Conservation (phyloP, 2,797 vertebrate species). For the Lates japonicus region DNA sequence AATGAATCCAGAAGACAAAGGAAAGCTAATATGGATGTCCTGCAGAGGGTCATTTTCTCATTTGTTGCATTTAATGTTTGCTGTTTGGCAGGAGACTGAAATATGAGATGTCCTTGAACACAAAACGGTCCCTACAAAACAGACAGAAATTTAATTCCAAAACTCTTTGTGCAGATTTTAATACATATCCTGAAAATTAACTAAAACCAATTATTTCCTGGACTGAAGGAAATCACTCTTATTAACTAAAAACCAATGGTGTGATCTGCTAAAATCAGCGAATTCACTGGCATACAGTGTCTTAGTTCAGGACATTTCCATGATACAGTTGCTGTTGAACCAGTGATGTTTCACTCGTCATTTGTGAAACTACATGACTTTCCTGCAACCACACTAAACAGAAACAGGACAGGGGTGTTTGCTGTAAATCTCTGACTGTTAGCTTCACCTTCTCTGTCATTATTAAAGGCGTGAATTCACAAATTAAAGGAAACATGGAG, state of each 20-base stretch:
- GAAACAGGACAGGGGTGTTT: neutral
- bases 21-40: neutral
- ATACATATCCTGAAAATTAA: neutral
- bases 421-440: neutral
- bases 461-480: neutral
- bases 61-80: slow-evolving; percentile 8
- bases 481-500: slow-evolving; percentile 7
- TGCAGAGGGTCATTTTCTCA: neutral
- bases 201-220: neutral
- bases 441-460: slow-evolving; percentile 4
- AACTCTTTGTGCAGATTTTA: neutral
- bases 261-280: neutral
- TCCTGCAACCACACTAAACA: no score
- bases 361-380: no score
- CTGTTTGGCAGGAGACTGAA: slow-evolving; percentile 21
- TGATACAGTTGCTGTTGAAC: no score
- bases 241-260: neutral
- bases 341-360: no score
- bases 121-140: neutral
- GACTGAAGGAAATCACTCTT: slow-evolving; percentile 1
- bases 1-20: slow-evolving; percentile 15
- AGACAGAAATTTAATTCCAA: neutral
- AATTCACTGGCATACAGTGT: neutral
- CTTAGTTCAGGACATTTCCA: no score
- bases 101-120: slow-evolving; percentile 19